Conservation (phyloP, 2,888 invertebrate genomes). For the Lepidocyrtoides sp. region DNA sequence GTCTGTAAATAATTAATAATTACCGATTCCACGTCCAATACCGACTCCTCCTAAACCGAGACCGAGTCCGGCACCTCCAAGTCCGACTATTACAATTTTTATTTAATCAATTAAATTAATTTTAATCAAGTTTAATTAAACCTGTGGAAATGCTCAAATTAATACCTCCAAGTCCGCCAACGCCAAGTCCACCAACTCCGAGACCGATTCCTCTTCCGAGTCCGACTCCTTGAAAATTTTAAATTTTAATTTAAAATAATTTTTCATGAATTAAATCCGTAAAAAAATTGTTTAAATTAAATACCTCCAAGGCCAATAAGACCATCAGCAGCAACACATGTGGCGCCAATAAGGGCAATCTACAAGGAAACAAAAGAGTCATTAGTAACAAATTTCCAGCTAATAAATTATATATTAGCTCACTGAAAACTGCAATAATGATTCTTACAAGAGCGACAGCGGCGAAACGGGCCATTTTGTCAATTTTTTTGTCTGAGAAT, state of each 20-base stretch:
- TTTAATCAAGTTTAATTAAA: no score
- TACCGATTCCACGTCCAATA: background rate
- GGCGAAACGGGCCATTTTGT: slow-evolving; percentile 67
- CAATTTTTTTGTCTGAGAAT: background rate
- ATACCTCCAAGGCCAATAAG: background rate
- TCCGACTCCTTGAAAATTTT: no score
- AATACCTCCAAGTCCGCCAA: background rate
- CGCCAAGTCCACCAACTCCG: slow-evolving; percentile 10
- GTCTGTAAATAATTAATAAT: no score
- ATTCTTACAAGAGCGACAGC: slow-evolving; percentile 50
- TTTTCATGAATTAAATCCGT: no score
- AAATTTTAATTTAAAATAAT: no score
- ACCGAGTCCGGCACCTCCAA: slow-evolving; percentile 3
- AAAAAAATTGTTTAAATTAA: background rate
- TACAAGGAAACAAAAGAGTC: background rate
- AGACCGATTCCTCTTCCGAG: background rate
- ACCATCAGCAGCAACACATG: slow-evolving; percentile 41
- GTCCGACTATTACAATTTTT: background rate
- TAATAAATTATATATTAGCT: background rate
- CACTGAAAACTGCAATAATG: background rate
- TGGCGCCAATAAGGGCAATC: slow-evolving; percentile 48
- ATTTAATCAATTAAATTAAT: no score
- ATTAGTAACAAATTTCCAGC: background rate
- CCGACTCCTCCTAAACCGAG: background rate
- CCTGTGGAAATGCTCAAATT: background rate